These are phyloP conservation scores for Ashinkailepas kermadecensis DNA, from an alignment of 2,888 invertebrate genomes.

Conservation along the genomic window DNA sequence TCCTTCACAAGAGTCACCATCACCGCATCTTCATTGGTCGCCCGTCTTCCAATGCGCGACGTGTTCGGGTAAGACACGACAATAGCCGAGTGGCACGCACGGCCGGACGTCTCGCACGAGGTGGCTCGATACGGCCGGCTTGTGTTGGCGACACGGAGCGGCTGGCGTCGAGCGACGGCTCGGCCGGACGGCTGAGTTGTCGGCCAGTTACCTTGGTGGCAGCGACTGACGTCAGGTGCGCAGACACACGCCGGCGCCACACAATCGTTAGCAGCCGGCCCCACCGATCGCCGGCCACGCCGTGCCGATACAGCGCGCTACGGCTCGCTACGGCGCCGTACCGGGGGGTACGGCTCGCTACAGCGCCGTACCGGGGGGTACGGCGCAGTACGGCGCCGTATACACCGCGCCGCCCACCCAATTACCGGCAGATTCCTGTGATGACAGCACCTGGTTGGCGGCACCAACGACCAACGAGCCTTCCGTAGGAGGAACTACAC, in stretches of 20 bases:
- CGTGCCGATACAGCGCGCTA: too few species aligned
- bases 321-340: too few species aligned
- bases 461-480: too few species aligned
- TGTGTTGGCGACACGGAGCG: background rate
- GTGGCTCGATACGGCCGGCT: background rate
- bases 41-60: background rate
- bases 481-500: too few species aligned
- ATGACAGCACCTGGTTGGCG: too few species aligned
- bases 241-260: background rate
- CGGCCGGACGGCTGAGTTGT: background rate
- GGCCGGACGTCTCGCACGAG: too few species aligned
- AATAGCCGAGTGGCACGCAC: background rate
- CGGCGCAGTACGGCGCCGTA: too few species aligned
- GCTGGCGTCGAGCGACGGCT: background rate
- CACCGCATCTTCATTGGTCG: background rate
- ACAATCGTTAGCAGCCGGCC: background rate
- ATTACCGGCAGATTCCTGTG: too few species aligned
- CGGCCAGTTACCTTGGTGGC: background rate
- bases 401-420: too few species aligned
- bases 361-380: too few species aligned
- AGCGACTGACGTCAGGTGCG: background rate
- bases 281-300: background rate
- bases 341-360: too few species aligned
- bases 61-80: too few species aligned
- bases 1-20: background rate